Base-by-base conservation (phyloP, 2,888 invertebrate species). In the Nymphalis polychloros region DNA sequence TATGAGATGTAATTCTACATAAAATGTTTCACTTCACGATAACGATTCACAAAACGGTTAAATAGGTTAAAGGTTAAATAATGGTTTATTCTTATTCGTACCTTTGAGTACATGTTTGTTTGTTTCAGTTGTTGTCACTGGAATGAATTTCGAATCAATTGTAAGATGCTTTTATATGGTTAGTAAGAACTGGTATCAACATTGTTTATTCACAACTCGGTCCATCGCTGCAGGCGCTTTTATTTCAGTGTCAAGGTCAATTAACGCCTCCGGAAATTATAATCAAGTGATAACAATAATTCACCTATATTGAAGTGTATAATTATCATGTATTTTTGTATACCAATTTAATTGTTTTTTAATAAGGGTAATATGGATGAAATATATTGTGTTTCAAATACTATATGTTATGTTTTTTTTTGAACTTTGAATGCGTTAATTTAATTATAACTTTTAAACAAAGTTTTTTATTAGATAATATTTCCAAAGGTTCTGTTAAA, bases 101-200 rank as follows among this genome's bases (percentile, higher is more conserved):
- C 90, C 90, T 90, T 90, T 81, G 90, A 78, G 85, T 84, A 91
- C 90, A 90, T 90, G 90, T 85, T 90, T 85, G 83, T 83, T 79
- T 84, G 81, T 86, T 80, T 41, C 76, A 75, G 86, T 80, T 82
- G 83, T 77, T 81, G 81, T 77, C 78, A 81, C 82, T 83, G 82
- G 86, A 86, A 88, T 90, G 86, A 77, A 81, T 86, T 86, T 85
- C 79, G 83, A 81, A 83, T 81, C 84, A 83, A 76, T 81, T 80
- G 83, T 85, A 83, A 57, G 84, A 86, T 84, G 88, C 89, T 91
- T 90, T 85, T 91, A 91, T 91, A 91, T 81, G 75, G 75, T 70
- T 76, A 79, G 76, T 78, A 73, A 75, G 81, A 86, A 88, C 88
- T 81, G 87, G 89, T 88, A 85, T 84, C 81, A 77, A 78, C 79